These are phyloP conservation scores for Caranx melampygus DNA, from an alignment of 2,113 vertebrate genomes.

Conservation along the genomic window DNA sequence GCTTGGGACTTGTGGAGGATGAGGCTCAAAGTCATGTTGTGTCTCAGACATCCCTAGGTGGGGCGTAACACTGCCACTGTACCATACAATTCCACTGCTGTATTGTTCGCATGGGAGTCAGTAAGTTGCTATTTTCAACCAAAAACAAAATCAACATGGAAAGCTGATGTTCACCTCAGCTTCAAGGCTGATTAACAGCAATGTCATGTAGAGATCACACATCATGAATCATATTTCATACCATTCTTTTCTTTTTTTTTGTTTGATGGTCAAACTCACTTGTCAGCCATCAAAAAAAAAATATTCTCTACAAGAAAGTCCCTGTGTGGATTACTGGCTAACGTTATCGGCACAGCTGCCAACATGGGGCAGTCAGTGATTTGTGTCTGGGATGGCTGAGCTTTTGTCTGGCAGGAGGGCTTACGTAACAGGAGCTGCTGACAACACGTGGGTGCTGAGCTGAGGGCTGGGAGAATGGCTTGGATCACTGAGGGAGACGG, in stretches of 20 bases:
- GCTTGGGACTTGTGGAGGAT: too few species aligned
- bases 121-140: background rate
- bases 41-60: too few species aligned
- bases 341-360: constrained; percentile 37
- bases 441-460: constrained; percentile 79
- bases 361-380: constrained; percentile 63
- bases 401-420: constrained; percentile 76
- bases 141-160: background rate
- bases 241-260: background rate
- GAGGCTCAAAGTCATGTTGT: too few species aligned
- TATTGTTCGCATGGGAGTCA: background rate
- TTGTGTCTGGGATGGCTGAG: constrained; percentile 71
- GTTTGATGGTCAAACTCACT: background rate
- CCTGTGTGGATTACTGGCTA: constrained; percentile 50
- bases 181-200: background rate
- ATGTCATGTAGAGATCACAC: background rate
- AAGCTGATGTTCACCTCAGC: background rate
- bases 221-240: background rate
- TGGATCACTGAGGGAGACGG: constrained; percentile 66
- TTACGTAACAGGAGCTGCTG: constrained; percentile 79
- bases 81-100: background rate
- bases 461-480: constrained; percentile 63
- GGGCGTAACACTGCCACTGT: background rate
- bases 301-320: constrained; percentile 3
- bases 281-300: background rate